Percentiles rank a stretch among this genome's conserved stretches.
Conservation (phyloP, 2,888 invertebrate species). For the Habrosyne pyritoides region DNA sequence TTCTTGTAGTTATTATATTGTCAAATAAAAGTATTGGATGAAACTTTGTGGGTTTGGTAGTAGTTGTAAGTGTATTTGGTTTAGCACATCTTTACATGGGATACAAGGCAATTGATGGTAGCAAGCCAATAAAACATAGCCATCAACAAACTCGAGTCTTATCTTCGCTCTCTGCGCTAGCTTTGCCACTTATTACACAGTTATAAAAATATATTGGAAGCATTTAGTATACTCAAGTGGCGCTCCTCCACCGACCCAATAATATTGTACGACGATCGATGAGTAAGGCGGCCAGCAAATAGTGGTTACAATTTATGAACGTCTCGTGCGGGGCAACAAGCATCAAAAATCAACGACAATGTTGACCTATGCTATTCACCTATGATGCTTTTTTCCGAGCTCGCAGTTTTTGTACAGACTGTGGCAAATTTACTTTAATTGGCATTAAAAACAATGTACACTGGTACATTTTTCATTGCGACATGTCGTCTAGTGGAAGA, state of each 20-base stretch:
- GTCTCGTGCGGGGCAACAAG: background rate
- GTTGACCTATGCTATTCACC: too few species aligned
- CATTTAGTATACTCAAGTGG: background rate
- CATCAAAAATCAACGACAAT: background rate
- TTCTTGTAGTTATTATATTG: background rate
- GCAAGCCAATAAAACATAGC: conserved; percentile 70
- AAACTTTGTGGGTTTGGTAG: conserved; percentile 13
- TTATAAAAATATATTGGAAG: background rate
- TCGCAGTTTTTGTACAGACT: background rate
- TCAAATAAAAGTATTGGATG: conserved; percentile 7
- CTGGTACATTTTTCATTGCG: background rate
- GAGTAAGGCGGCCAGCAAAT: background rate
- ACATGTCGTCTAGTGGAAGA: conserved; percentile 27
- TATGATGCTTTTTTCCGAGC: background rate
- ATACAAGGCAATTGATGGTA: conserved; percentile 74
- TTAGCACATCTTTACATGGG: conserved; percentile 46
- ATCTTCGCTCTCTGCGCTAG: conserved; percentile 35
- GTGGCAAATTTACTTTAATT: background rate
- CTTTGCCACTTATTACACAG: conserved; percentile 12
- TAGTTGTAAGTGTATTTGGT: conserved; percentile 11
- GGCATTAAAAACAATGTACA: too few species aligned
- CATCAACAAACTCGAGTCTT: conserved; percentile 59
- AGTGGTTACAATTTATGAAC: background rate
- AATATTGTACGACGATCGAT: background rate
- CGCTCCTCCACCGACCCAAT: background rate